Conservation (phyloP, 1,140 invertebrate species). For the Euura lappo region DNA sequence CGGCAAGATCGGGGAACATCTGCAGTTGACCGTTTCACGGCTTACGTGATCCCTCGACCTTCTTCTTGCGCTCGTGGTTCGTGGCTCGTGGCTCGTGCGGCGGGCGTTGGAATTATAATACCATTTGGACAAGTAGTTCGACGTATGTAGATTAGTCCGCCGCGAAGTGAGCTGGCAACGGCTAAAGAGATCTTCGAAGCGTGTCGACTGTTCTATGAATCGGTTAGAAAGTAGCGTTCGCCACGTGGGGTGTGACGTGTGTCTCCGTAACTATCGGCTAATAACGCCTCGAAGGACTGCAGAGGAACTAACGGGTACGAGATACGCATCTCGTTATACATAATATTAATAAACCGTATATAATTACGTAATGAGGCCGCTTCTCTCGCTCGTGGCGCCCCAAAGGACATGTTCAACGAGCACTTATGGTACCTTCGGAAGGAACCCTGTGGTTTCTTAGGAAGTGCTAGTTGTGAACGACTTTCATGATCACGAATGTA, state of each 20-base stretch:
- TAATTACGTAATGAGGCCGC: not conserved
- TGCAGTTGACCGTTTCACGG: not conserved
- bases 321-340: slow-evolving; percentile 4
- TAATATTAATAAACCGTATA: not conserved
- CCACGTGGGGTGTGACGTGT: not conserved
- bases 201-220: not conserved
- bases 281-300: too few species aligned
- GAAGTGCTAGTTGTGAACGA: too few species aligned
- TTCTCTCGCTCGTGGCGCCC: too few species aligned
- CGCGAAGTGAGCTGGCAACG: not conserved
- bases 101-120: too few species aligned
- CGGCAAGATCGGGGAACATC: not conserved
- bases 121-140: not conserved
- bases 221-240: not conserved
- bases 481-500: too few species aligned
- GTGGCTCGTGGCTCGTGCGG: too few species aligned
- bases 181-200: not conserved
- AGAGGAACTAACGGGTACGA: not conserved
- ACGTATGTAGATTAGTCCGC: not conserved
- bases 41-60: too few species aligned
- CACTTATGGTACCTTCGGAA: too few species aligned
- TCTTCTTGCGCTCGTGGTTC: too few species aligned
- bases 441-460: too few species aligned
- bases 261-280: too few species aligned
- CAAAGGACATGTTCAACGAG: too few species aligned